Evolutionary conservation across 2,797 vertebrate species (phyloP).

Genomic region (Acridotheres tristis): DNA sequence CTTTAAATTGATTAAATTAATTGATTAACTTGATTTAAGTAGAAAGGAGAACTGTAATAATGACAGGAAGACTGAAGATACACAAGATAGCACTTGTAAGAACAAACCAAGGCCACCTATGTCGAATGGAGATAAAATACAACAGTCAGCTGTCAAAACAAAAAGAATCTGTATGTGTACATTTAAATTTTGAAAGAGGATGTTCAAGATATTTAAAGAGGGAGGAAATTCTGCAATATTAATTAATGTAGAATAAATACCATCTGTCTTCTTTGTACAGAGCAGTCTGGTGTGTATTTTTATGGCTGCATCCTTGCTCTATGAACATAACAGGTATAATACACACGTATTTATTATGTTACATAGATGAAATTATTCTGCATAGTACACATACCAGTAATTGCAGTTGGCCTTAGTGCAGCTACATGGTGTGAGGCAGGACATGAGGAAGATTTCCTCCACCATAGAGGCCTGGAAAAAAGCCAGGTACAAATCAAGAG

Average conservation of each 20-base stretch:
- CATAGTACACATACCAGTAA: neutral
- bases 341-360: neutral
- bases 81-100: neutral
- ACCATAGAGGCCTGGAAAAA: neutral
- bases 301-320: neutral
- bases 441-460: neutral
- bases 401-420: neutral
- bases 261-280: neutral
- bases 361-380: neutral
- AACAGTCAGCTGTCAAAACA: neutral
- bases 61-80: neutral
- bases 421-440: neutral
- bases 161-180: neutral
- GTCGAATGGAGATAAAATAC: constrained; percentile 6
- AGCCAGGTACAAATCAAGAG: neutral
- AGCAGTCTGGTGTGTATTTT: neutral
- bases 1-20: neutral
- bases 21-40: neutral
- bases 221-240: neutral
- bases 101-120: neutral
- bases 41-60: neutral
- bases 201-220: constrained; percentile 14
- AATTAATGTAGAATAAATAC: constrained; percentile 52
- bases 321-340: neutral
- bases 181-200: neutral